These are phyloP conservation scores for Euplexia lucipara DNA, from an alignment of 2,888 invertebrate genomes.

Conservation along the genomic window DNA sequence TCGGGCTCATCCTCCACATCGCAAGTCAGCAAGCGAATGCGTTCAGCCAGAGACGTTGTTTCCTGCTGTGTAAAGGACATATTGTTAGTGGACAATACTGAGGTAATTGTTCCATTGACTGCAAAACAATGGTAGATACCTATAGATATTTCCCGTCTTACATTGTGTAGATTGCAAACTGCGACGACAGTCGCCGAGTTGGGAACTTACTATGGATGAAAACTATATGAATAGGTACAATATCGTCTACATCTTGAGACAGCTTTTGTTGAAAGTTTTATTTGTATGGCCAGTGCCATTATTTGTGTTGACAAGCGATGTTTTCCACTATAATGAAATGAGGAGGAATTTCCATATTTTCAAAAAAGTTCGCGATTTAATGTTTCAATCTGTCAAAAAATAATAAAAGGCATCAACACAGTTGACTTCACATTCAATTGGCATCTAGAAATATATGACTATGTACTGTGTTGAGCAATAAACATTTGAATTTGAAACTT, in stretches of 20 bases:
- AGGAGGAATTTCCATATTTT: neutral
- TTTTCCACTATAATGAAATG: neutral
- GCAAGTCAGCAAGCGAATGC: slow-evolving; percentile 96
- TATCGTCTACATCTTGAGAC: slow-evolving; percentile 8
- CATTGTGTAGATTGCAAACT: slow-evolving; percentile 22
- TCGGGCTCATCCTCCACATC: slow-evolving; percentile 94
- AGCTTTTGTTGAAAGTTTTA: slow-evolving; percentile 15
- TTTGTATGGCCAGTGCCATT: neutral
- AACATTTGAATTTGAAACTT: no score
- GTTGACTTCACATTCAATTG: no score
- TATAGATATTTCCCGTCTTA: slow-evolving; percentile 18
- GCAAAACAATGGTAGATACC: slow-evolving; percentile 35
- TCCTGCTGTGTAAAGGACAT: slow-evolving; percentile 81
- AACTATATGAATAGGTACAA: slow-evolving; percentile 24
- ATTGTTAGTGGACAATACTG: slow-evolving; percentile 33
- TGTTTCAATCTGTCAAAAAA: no score
- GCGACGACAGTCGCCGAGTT: slow-evolving; percentile 11
- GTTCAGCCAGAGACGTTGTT: slow-evolving; percentile 96
- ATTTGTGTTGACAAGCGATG: neutral
- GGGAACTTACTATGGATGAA: slow-evolving; percentile 31
- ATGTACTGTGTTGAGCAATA: no score
- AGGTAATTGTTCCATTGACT: slow-evolving; percentile 32
- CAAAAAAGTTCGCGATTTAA: no score
- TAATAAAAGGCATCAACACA: no score
- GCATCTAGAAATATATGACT: no score